Evolutionary conservation across 2,797 vertebrate genomes (phyloP).

Genomic region (Chaetophractus vellerosus): DNA sequence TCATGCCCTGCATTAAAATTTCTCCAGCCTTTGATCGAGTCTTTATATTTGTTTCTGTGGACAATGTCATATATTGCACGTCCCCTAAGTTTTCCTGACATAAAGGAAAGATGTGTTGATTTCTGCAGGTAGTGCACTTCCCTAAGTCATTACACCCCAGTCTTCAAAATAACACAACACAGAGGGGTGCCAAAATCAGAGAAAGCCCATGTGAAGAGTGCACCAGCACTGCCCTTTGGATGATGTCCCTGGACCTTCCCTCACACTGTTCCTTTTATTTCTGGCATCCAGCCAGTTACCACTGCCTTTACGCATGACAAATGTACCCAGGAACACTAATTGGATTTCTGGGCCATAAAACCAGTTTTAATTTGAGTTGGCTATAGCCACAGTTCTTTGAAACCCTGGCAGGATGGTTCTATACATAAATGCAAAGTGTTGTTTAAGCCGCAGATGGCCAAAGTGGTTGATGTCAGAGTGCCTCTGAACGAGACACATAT

Average conservation of each 20-base stretch:
- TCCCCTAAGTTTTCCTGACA: conserved; percentile 98
- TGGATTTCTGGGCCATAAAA: conserved; percentile 99
- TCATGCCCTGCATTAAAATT: conserved; percentile 99
- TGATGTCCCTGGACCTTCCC: conserved; percentile 95
- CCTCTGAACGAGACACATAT: conserved; percentile 97
- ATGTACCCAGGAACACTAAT: conserved; percentile 97
- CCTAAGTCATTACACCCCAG: conserved; percentile 99
- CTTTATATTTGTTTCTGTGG: conserved; percentile 96
- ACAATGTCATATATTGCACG: conserved; percentile 98
- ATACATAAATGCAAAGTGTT: conserved; percentile 98
- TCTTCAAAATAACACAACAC: conserved; percentile 97
- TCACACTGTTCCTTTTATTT: conserved; percentile 95
- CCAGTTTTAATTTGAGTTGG: conserved; percentile 99
- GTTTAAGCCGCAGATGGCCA: conserved; percentile 97
- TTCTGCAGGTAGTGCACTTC: conserved; percentile 94
- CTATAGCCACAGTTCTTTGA: conserved; percentile 97
- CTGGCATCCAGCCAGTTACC: conserved; percentile 98
- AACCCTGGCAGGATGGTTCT: conserved; percentile 97
- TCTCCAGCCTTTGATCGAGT: conserved; percentile 97
- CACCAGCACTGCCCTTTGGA: conserved; percentile 98
- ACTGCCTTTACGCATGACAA: conserved; percentile 98
- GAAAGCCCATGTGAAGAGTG: conserved; percentile 98
- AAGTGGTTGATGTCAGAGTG: conserved; percentile 98
- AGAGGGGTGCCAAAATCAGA: conserved; percentile 96
- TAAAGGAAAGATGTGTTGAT: conserved; percentile 96